Base-by-base conservation (phyloP, 2,113 vertebrate genomes). In the Cranoglanis bouderius region DNA sequence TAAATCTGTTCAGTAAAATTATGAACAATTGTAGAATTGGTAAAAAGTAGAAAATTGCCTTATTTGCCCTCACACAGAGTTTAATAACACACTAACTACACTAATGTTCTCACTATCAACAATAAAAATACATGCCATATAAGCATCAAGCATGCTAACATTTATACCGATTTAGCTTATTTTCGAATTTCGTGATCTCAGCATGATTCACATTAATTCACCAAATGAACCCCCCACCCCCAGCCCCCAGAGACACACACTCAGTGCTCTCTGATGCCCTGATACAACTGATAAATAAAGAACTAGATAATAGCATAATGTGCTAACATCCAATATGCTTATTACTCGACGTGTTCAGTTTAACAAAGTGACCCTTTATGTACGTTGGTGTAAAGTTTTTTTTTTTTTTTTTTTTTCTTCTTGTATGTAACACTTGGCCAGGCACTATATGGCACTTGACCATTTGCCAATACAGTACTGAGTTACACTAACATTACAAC, bases 61-160 rank as follows among this genome's bases (percentile, higher is more conserved):
- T 38, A 82, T 82, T 38, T 1, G 51, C 55, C 81, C 81, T 82
- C 81, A 82, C 81, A 82, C 35, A 40, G 81, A 29, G 81, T 82
- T 82, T 82, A 82, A 82, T 82, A 82, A 82, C 81, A 57, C 55
- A 40, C 21, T 82, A 59, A 59, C 35, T 26, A 82, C 35, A 9
- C 19, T 38, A 82, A 82, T 82, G 81, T 26, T 82, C 81, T 80
- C 43, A 46, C 43, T 13, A 46, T 77, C 74, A 46, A 46, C 74
- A 49, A 46, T 49, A 77, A 49, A 77, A 49, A 26, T 46, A 29
- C 10, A 77, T 13, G 10, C 74, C 74, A 77, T 29, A 46, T 46
- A 46, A 77, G 24, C 24, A 77, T 9, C 40, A 77, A 49, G 74
- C 40, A 46, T 82, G 32, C 16, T 40, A 82, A 38, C 53, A 82